Evolutionary conservation across 2,797 vertebrate species (phyloP).

Genomic region (Telmatherina bonti): DNA sequence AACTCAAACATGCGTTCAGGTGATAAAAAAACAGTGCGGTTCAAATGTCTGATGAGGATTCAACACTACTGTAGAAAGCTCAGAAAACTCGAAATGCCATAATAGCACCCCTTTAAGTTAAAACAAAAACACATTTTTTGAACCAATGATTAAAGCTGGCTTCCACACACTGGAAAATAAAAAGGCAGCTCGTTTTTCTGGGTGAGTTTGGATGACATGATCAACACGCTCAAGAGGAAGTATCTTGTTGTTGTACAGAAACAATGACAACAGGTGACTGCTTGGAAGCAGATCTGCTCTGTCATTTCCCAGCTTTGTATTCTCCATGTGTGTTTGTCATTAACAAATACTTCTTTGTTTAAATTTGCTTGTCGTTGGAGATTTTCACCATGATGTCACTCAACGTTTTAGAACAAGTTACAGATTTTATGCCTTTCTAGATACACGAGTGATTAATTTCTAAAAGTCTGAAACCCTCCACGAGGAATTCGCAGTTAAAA

Average conservation of each 20-base stretch:
- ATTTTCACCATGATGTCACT: not conserved
- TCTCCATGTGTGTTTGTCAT: conserved; percentile 13
- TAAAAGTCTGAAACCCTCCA: not conserved
- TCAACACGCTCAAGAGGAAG: conserved; percentile 44
- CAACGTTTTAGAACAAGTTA: not conserved
- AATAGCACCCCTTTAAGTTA: too few species aligned
- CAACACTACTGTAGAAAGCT: too few species aligned
- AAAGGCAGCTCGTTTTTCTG: conserved; percentile 10
- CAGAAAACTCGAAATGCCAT: too few species aligned
- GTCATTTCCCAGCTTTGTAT: conserved; percentile 55
- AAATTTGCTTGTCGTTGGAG: not conserved
- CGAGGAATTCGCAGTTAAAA: not conserved
- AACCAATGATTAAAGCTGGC: not conserved
- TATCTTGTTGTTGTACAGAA: conserved; percentile 61
- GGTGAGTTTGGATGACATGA: conserved; percentile 19
- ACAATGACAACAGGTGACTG: conserved; percentile 60
- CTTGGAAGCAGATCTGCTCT: conserved; percentile 43
- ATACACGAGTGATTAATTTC: not conserved
- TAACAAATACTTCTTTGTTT: conserved; percentile 1
- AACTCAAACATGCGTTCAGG: too few species aligned
- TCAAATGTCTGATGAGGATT: too few species aligned
- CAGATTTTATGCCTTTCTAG: not conserved
- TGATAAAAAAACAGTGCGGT: too few species aligned
- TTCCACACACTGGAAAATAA: not conserved
- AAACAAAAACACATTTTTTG: not conserved